Base-by-base conservation (phyloP, 2,888 invertebrate genomes). In the Standfussiana lucernea region DNA sequence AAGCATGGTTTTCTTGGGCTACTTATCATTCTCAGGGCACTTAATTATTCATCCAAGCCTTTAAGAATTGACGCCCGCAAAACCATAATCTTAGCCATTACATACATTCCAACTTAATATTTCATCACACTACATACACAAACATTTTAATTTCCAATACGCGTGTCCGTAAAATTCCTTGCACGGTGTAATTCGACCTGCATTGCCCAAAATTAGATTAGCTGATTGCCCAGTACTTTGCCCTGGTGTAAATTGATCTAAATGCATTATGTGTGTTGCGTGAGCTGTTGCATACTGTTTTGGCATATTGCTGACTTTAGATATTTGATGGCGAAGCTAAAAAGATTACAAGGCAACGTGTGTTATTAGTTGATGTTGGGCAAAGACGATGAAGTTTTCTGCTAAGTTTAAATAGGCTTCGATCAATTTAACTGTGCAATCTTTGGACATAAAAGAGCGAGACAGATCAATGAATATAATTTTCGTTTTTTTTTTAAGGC, bases 181-280 rank as follows among this genome's bases (percentile, higher is more conserved):
- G 47, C 28, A 18, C 32, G 37, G 61, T 37, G 81, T 50, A 82
- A 89, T 86, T 53, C 37, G 71, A 87, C 47, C 69, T 37, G 59
- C 32, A 67, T 68, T 79, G 76, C 65, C 77, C 75, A 84, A 89
- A 89, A 86, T 84, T 72, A 82, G 88, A 88, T 84, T 89, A 79
- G 86, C 69, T 70, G 78, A 67, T 77, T 65, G 74, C 83, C 4
- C 65, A 50, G 83, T 68, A 84, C 68, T 77, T 75, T 68, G 72
- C 24, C 32, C 47, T 37, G 56, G 66, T 86, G 88, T 86, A 88
- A 88, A 88, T 88, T 89, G 83, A 88, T 86, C 88, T 84, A 82
- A 85, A 68, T 75, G 62, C 81, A 72, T 76, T 64, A 59, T 64
- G 50, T 67, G 56, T 59, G 56, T 66, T 70, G 40, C 75, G 72